Evolutionary conservation across 2,888 invertebrate genomes (phyloP).

Genomic region (Ectropis crepuscularia): DNA sequence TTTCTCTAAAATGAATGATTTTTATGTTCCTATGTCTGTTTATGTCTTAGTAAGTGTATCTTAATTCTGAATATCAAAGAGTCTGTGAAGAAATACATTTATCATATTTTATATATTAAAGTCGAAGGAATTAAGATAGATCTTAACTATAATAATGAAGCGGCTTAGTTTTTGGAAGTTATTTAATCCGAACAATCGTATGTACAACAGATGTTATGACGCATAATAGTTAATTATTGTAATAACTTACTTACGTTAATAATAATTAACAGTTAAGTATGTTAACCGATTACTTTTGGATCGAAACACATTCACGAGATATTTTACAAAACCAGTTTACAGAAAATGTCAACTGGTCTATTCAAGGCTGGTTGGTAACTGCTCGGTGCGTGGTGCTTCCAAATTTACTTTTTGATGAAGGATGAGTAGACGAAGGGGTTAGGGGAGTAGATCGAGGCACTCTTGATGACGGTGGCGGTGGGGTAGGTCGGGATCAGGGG

Average conservation of each 20-base stretch:
- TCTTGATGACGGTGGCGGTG: slow-evolving; percentile 12
- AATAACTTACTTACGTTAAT: background rate
- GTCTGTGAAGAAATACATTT: no score
- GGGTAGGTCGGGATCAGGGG: slow-evolving; percentile 6
- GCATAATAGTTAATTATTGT: no score
- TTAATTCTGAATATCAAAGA: no score
- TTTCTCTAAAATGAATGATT: no score
- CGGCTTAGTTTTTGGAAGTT: slow-evolving; percentile 6
- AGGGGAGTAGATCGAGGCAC: slow-evolving; percentile 12
- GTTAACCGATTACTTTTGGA: slow-evolving; percentile 29
- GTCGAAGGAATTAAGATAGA: no score
- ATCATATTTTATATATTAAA: no score
- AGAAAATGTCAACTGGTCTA: slow-evolving; percentile 8
- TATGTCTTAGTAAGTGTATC: no score
- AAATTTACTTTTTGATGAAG: slow-evolving; percentile 43
- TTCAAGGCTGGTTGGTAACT: slow-evolving; percentile 3
- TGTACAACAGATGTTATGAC: slow-evolving; percentile 15
- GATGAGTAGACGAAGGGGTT: slow-evolving; percentile 39
- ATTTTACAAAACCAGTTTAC: slow-evolving; percentile 14
- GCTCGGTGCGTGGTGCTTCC: background rate
- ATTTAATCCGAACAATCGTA: slow-evolving; percentile 37
- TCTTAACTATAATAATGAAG: no score
- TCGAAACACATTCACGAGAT: slow-evolving; percentile 19
- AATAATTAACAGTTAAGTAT: slow-evolving; percentile 12
- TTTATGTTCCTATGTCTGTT: no score